Evolutionary conservation across 2,113 vertebrate species (phyloP).

Genomic region (Pelecanus crispus): DNA sequence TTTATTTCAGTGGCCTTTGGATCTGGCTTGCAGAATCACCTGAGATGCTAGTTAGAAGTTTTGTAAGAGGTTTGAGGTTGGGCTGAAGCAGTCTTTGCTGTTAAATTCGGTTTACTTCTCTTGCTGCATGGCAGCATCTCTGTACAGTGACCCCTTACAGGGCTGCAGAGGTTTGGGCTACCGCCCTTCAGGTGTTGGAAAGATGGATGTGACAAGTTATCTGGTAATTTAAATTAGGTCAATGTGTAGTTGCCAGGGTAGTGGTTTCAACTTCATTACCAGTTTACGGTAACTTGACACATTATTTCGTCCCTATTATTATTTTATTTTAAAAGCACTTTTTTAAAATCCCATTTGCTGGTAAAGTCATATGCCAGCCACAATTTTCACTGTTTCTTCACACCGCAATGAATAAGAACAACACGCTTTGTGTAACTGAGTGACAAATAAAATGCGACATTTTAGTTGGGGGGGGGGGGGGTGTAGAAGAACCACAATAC

Average conservation of each 20-base stretch:
- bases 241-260: background rate
- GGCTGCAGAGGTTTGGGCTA: background rate
- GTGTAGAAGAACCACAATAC: background rate
- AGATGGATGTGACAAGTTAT: background rate
- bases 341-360: background rate
- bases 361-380: background rate
- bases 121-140: background rate
- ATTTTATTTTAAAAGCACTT: background rate
- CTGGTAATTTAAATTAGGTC: background rate
- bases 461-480: background rate
- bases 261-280: background rate
- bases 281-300: background rate
- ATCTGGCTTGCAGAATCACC: background rate
- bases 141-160: background rate
- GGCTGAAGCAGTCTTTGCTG: background rate
- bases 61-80: background rate
- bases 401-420: background rate
- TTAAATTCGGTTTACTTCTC: background rate
- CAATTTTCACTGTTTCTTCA: background rate
- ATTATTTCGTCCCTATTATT: background rate
- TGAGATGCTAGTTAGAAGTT: background rate
- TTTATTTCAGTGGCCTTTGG: background rate
- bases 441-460: background rate
- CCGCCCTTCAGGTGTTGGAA: background rate
- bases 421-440: background rate